Evolutionary conservation across 2,113 vertebrate species (phyloP), one percentile per base, ranked within the genome.

Genomic region (Andinoacara biseriatus): DNA sequence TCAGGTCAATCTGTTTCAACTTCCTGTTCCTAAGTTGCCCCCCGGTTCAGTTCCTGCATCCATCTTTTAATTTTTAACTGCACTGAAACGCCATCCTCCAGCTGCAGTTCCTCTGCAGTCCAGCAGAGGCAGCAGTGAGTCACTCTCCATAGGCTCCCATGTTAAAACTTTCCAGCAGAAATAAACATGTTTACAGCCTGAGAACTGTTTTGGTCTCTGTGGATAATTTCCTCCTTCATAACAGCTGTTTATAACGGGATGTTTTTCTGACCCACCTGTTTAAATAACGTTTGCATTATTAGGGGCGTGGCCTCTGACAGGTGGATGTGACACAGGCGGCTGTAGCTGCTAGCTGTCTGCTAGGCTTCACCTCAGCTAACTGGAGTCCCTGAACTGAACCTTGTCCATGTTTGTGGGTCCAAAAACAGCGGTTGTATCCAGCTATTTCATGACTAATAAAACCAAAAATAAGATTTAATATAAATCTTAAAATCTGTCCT

Each of bases 51-150:
- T 46, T 67, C 38, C 22, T 38, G 35, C 35, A 38, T n/a, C n/a
- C 35, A 38, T n/a, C 35, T 38, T 38, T 38, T 33, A 33, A 33
- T 33, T 33, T 38, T 38, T 38, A 38, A 38, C 35, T 38, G 9
- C 9, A 8, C 35, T 10, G 3, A 38, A 38, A 38, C 8, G 33
- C 33, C 62, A 65, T 49, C 33, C 33, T 35, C 33, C 33, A 0
- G 0, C 22, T 69, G 40, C 40, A 69, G 22, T 69, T 46, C 40
- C 40, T 29, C 2, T 49, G 3, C 2, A 0, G 0, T 6, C 63
- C 63, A 67, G 38, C 38, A 49, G 63, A 49, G 63, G 63, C 49
- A 1, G 46, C 8, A 69, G 40, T 11, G 63, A 11, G 63, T 1
- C 65, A 4, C 15, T 49, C 43, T 2, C 65, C 40, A 49, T 26